Evolutionary conservation across 2,113 vertebrate genomes (phyloP).

Genomic region (Megaceryle maxima): DNA sequence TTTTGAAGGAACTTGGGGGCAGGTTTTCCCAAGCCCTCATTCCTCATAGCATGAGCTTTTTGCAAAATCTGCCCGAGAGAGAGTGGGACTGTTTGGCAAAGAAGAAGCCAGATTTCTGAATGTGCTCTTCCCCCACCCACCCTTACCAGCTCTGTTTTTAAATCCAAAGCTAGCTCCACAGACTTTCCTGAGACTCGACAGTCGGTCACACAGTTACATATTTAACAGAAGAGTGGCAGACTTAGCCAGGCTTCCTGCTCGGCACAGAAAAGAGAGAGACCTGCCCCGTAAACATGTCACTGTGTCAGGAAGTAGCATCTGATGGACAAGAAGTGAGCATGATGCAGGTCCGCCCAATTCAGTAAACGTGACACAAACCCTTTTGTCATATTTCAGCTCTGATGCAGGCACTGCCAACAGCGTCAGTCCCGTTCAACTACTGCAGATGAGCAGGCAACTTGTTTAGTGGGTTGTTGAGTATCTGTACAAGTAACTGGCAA

Average conservation of each 20-base stretch:
- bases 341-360: not conserved
- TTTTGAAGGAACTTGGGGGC: not conserved
- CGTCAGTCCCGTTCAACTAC: not conserved
- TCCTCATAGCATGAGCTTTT: not conserved
- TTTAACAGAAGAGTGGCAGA: not conserved
- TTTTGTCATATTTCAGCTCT: not conserved
- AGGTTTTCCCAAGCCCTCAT: not conserved
- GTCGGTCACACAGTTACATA: not conserved
- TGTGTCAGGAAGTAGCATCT: not conserved
- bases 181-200: slow-evolving; percentile 20
- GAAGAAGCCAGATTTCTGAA: slow-evolving; percentile 25
- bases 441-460: not conserved
- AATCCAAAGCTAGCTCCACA: not conserved
- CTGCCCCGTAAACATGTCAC: not conserved
- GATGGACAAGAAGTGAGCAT: accelerated
- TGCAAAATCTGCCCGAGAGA: not conserved
- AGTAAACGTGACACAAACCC: not conserved
- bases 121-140: not conserved
- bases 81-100: not conserved
- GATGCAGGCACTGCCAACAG: not conserved
- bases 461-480: not conserved
- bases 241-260: not conserved
- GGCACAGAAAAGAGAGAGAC: not conserved
- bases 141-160: slow-evolving; percentile 42
- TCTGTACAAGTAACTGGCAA: not conserved